Base-by-base conservation (phyloP, 2,888 invertebrate species). In the Nephrotoma flavescens region DNA sequence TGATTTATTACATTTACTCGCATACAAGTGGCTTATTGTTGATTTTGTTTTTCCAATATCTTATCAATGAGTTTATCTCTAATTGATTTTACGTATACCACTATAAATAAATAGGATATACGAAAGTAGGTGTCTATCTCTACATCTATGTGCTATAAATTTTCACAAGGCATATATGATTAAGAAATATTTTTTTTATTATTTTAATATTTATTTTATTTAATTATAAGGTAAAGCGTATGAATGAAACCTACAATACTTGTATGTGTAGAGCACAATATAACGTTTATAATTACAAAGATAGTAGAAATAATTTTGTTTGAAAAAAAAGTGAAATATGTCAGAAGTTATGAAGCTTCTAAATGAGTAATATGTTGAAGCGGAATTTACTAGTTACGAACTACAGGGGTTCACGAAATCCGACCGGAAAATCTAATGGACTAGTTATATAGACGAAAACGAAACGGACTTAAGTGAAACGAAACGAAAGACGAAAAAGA, bases 1-100 rank as follows among this genome's bases (percentile, higher is more conserved):
- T 44, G 86, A 86, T 86, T 86, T 44, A 45, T 86, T 84, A n/a
- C 41, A 86, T 83, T n/a, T n/a, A n/a, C n/a, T n/a, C 86, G 19
- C 71, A 83, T 19, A 83, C 86, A 86, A 86, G 86, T 86, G 86
- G 84, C 15, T 83, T 86, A 83, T 86, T 86, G 86, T 86, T 86
- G 86, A 84, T 86, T 86, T 86, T 45, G 15, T 84, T 84, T 84
- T 84, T 84, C 84, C 84, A 84, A 83, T 45, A 31, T 83, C 86
- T 86, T 86, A 86, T 86, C 86, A 83, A 83, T 86, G 45, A 15
- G 83, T 84, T 86, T 86, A 86, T 86, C 86, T 84, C 84, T 41
- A 41, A 84, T 84, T 84, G 84, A 42, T 84, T 84, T 84, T 84
- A 42, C 12, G 42, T 84, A 71, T 71, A 52, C 52, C 52, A 57